Conservation (phyloP, 2,797 vertebrate genomes). For the Euthynnus affinis region DNA sequence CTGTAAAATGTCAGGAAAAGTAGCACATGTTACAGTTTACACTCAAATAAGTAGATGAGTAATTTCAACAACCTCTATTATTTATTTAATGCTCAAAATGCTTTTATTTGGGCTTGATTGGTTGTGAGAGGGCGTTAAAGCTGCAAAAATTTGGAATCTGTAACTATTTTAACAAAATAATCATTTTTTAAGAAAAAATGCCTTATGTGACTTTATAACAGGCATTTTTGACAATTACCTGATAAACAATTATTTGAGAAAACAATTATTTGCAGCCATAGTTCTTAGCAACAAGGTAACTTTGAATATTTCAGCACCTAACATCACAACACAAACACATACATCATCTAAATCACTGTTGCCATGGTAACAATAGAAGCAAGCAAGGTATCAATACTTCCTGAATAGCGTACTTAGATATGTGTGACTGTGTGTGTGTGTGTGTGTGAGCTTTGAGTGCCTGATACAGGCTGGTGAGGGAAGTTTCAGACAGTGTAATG, state of each 20-base stretch:
- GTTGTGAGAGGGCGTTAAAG: too few relatives aligned
- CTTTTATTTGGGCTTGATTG: neutral
- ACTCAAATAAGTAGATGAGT: neutral
- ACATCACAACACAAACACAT: neutral
- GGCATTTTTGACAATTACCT: too few relatives aligned
- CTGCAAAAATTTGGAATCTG: too few relatives aligned
- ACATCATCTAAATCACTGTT: conserved; percentile 13
- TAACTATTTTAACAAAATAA: too few relatives aligned
- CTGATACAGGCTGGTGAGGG: conserved; percentile 61
- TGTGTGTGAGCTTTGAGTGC: conserved; percentile 52
- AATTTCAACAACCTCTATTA: neutral
- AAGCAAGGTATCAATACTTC: conserved; percentile 32
- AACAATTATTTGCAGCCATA: neutral
- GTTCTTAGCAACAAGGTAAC: neutral
- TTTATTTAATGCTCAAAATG: neutral
- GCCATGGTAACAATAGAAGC: conserved; percentile 14
- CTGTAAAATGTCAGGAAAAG: neutral
- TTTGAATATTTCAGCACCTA: neutral
- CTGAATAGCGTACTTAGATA: conserved; percentile 37
- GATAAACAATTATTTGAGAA: too few relatives aligned
- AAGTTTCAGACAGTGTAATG: conserved; percentile 72
- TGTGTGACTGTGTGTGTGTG: conserved; percentile 11
- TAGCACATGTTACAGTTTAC: neutral
- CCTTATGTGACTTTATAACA: too few relatives aligned
- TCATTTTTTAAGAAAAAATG: too few relatives aligned